Evolutionary conservation across 2,113 vertebrate genomes (phyloP), one percentile per base, ranked within the genome.

Genomic region (Andinoacara biseriatus): DNA sequence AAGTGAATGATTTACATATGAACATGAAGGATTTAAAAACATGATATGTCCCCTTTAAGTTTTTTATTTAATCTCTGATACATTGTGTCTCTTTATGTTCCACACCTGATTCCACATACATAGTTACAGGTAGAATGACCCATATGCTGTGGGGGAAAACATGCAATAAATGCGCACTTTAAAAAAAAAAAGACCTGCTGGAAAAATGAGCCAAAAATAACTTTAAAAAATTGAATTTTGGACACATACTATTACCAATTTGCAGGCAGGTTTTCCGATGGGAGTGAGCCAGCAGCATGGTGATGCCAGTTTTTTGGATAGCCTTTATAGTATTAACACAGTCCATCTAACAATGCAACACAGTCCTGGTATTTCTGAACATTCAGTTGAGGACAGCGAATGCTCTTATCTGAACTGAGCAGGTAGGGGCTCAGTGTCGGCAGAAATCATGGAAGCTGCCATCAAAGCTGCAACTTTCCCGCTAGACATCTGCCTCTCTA

Each of bases 351-450:
- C 86, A 86, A 75, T 74, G 78, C 59, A 54, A 35, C 29, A 74
- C 20, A 18, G 61, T 79, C 58, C 43, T 22, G 52, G 20, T 63
- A 72, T 84, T 75, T 76, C 74, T 57, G 60, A 81, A 78, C 74
- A n/a, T 26, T 29, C 31, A 54, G 52, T 57, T 54, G 3, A 1
- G 11, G 49, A 60, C 54, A 69, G 38, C 58, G 14, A 61, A 65
- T 59, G 52, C 72, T 84, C 80, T 88, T 89, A 90, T 93, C 89
- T 67, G 26, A 74, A 83, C n/a, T 3, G 76, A 75, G 74, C 90
- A 92, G 90, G 86, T 84, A 58, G 31, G 3, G 31, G 35, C 60
- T 86, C 80, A 15, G n/a, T 72, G 78, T 84, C 77, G 11, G 52
- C 33, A 57, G 46, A 52, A 60, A 79, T 74, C 52, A 84, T 56